These are phyloP conservation scores for Melanophora roralis DNA, from an alignment of 2,888 invertebrate species.

Conservation along the genomic window DNA sequence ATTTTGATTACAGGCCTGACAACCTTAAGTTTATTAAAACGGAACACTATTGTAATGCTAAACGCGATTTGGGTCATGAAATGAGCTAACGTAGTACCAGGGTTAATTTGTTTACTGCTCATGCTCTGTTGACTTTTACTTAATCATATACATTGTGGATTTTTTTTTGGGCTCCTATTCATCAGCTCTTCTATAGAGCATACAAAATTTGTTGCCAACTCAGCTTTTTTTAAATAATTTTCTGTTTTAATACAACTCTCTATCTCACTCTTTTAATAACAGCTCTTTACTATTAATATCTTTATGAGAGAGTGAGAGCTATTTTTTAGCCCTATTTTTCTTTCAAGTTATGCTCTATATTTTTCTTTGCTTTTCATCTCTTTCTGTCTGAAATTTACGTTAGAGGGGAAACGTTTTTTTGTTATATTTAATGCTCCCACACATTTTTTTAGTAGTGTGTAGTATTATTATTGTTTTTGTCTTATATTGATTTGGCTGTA, in stretches of 20 bases:
- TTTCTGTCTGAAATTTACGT: conserved; percentile 19
- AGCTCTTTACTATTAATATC: background rate
- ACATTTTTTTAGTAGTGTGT: background rate
- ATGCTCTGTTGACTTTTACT: conserved; percentile 64
- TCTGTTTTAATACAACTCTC: conserved; percentile 62
- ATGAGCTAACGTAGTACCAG: too few relatives aligned
- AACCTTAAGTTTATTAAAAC: too few relatives aligned
- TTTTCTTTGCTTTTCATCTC: conserved; percentile 47
- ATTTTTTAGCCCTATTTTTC: background rate
- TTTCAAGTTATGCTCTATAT: background rate
- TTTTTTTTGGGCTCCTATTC: background rate
- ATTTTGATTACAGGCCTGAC: too few relatives aligned
- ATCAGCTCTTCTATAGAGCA: conserved; percentile 35
- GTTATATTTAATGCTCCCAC: conserved; percentile 49
- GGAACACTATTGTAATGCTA: too few relatives aligned
- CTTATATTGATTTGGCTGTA: background rate
- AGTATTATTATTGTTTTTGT: background rate
- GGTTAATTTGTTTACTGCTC: too few relatives aligned
- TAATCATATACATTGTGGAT: background rate
- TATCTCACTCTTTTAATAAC: conserved; percentile 41
- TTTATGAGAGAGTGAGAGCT: conserved; percentile 43
- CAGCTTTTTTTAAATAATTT: conserved; percentile 24
- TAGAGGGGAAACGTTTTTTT: conserved; percentile 17
- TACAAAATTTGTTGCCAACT: conserved; percentile 58
- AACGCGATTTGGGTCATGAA: too few relatives aligned